Percentiles rank a stretch among this genome's conserved stretches.
Evolutionary conservation across 2,113 vertebrate genomes (phyloP).

Genomic region (Craseonycteris thonglongyai): DNA sequence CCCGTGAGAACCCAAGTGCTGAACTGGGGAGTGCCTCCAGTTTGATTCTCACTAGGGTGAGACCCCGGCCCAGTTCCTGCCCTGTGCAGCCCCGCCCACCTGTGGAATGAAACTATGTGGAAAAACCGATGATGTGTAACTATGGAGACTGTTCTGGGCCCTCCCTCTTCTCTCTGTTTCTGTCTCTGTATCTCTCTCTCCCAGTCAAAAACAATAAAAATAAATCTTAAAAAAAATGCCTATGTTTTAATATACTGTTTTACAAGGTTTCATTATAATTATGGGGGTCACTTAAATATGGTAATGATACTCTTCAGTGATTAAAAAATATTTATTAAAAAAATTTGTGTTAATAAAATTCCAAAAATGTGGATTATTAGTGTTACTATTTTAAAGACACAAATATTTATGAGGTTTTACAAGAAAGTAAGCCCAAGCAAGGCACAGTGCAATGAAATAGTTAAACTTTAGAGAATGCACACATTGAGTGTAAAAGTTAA

Average conservation of each 20-base stretch:
- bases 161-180: no score
- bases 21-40: no score
- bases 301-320: background rate
- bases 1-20: no score
- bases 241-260: background rate
- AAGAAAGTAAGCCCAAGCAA: background rate
- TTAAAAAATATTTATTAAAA: background rate
- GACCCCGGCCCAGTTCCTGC: no score
- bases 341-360: background rate
- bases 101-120: no score
- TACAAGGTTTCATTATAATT: background rate
- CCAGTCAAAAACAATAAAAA: no score
- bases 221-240: no score
- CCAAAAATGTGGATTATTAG: background rate
- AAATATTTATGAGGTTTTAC: background rate
- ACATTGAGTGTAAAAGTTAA: background rate
- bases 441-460: background rate
- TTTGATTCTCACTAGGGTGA: no score
- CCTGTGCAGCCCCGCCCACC: no score
- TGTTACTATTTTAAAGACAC: background rate
- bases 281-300: background rate
- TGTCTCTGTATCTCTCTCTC: no score
- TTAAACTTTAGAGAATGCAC: background rate
- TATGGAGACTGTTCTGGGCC: no score
- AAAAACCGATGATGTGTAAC: no score